phyloP scores from a whole-genome alignment of 1,140 invertebrate species.

The Protaetia brevitarsis region DNA sequence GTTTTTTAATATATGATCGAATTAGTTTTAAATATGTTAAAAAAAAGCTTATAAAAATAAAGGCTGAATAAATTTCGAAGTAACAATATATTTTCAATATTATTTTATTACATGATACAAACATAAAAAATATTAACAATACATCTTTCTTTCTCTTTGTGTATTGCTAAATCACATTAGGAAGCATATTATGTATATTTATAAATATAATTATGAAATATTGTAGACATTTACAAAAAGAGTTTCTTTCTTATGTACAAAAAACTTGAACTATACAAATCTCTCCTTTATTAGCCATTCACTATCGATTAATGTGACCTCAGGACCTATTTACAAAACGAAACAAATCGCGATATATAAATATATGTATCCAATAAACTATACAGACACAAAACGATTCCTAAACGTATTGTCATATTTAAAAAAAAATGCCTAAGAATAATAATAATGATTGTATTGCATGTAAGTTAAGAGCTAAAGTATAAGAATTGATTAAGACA shows the following conservation, averaged over 20 bases:
- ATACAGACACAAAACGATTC: background rate
- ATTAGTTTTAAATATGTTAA: too few relatives aligned
- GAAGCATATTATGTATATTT: constrained; percentile 15
- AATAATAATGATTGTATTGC: background rate
- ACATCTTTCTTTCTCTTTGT: constrained; percentile 15
- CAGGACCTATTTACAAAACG: background rate
- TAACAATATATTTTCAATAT: constrained; percentile 23
- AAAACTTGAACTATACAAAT: constrained; percentile 10
- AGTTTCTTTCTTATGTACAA: constrained; percentile 5
- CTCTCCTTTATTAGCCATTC: background rate
- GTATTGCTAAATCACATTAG: constrained; percentile 22
- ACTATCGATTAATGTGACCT: background rate
- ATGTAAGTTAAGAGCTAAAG: background rate
- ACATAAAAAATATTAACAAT: constrained; percentile 23
- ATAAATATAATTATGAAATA: constrained; percentile 14
- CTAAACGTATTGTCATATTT: constrained; percentile 10
- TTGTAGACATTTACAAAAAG: constrained; percentile 14
- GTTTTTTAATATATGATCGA: too few relatives aligned
- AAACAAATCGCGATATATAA: background rate
- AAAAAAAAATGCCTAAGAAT: background rate
- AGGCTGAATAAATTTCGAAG: constrained; percentile 6
- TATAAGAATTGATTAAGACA: background rate
- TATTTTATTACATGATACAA: constrained; percentile 20
- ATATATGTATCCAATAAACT: background rate
- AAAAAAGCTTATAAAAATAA: too few relatives aligned